phyloP scores from a whole-genome alignment of 1,140 invertebrate genomes.

The Drosophila biarmipes region DNA sequence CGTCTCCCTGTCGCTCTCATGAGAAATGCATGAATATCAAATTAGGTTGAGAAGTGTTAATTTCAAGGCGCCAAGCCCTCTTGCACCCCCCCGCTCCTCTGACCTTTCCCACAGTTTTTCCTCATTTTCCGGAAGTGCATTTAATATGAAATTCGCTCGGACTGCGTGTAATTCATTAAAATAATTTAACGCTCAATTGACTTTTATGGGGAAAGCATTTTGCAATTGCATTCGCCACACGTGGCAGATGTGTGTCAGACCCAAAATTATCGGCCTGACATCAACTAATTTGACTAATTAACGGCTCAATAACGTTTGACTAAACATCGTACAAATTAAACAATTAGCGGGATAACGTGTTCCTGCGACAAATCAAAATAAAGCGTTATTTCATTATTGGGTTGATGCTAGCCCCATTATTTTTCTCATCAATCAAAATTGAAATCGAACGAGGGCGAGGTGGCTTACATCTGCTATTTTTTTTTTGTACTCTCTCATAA shows the following conservation, averaged over 20 bases:
- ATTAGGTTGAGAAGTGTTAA: conserved; percentile 76
- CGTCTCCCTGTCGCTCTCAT: conserved; percentile 40
- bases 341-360: conserved; percentile 28
- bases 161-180: conserved; percentile 30
- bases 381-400: neutral
- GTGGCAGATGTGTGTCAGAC: conserved; percentile 3
- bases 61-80: conserved; percentile 54
- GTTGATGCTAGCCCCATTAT: no score
- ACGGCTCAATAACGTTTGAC: conserved; percentile 42
- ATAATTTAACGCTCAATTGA: conserved; percentile 38
- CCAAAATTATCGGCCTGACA: conserved; percentile 39
- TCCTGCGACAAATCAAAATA: conserved; percentile 16
- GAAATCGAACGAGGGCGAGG: no score
- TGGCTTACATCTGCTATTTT: no score
- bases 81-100: no score
- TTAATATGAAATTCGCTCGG: conserved; percentile 9
- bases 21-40: conserved; percentile 77
- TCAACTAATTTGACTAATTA: conserved; percentile 49
- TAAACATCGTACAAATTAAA: conserved; percentile 32
- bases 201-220: conserved; percentile 27
- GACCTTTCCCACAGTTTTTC: neutral
- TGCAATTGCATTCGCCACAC: conserved; percentile 17
- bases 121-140: conserved; percentile 1
- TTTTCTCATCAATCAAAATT: neutral
- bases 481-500: no score